These are phyloP conservation scores for Forbesichthys agassizii DNA, from an alignment of 2,113 vertebrate species.

Conservation along the genomic window DNA sequence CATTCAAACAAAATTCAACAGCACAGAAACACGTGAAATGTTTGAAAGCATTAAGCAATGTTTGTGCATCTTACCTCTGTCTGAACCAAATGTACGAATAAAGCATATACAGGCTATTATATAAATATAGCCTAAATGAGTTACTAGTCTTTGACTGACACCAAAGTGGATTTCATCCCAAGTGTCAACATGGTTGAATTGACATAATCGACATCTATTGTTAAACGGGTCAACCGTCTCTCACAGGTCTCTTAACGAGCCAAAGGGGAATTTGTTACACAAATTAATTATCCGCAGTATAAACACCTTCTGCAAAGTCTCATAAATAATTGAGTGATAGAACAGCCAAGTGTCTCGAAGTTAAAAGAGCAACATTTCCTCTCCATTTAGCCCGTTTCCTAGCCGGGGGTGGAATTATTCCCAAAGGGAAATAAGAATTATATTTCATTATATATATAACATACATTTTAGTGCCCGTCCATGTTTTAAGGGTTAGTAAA, in stretches of 20 bases:
- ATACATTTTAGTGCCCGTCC: too few species aligned
- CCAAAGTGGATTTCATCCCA: slow-evolving; percentile 59
- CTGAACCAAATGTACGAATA: too few species aligned
- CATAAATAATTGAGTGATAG: slow-evolving; percentile 85
- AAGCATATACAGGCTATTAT: not conserved
- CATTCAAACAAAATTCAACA: too few species aligned
- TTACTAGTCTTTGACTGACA: not conserved
- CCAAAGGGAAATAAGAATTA: too few species aligned
- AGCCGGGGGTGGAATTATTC: not conserved
- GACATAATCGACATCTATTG: slow-evolving; percentile 85
- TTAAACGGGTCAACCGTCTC: slow-evolving; percentile 89
- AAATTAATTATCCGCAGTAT: slow-evolving; percentile 87
- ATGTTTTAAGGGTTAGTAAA: slow-evolving; percentile 3
- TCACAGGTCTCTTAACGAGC: slow-evolving; percentile 85
- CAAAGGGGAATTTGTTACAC: slow-evolving; percentile 84
- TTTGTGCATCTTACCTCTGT: too few species aligned
- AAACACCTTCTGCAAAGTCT: slow-evolving; percentile 74
- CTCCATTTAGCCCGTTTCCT: slow-evolving; percentile 30
- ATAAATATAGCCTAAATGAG: not conserved
- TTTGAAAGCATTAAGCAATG: too few species aligned
- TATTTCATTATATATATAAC: too few species aligned
- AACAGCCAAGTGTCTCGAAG: slow-evolving; percentile 58
- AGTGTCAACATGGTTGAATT: slow-evolving; percentile 61
- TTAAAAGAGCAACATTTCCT: slow-evolving; percentile 63
- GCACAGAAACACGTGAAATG: too few species aligned